Evolutionary conservation across 2,113 vertebrate genomes (phyloP).

Genomic region (Corythornis madagascariensis): DNA sequence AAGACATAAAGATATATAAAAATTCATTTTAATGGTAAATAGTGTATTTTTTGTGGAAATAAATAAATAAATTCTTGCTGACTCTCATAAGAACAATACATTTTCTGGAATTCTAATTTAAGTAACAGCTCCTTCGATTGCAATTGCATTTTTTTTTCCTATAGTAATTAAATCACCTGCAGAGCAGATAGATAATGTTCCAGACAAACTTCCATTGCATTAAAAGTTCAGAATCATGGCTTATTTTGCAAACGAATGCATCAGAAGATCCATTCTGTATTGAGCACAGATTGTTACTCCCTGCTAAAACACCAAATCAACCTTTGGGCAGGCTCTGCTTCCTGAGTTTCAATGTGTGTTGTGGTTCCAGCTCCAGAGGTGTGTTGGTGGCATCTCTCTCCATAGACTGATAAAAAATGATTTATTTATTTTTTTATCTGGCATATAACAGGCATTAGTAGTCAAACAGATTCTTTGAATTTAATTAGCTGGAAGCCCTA

Average conservation of each 20-base stretch:
- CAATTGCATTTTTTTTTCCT: background rate
- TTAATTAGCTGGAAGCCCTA: conserved; percentile 36
- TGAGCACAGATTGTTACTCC: background rate
- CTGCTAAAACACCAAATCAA: background rate
- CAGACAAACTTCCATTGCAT: background rate
- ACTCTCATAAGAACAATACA: background rate
- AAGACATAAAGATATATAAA: background rate
- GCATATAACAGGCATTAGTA: background rate
- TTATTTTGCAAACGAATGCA: background rate
- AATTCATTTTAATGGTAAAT: background rate
- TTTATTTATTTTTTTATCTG: background rate
- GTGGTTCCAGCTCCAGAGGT: background rate
- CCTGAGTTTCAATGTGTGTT: background rate
- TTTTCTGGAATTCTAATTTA: background rate
- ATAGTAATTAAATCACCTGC: background rate
- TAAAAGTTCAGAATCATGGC: background rate
- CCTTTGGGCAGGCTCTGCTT: background rate
- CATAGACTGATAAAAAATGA: background rate
- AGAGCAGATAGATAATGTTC: background rate
- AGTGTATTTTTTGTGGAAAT: background rate
- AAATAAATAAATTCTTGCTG: background rate
- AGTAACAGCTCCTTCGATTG: background rate
- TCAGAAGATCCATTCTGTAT: background rate
- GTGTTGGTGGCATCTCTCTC: background rate
- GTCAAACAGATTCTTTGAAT: background rate